Evolutionary conservation across 1,140 invertebrate genomes (phyloP), one percentile per base, ranked within the genome.

Genomic region (Platyura marginata): DNA sequence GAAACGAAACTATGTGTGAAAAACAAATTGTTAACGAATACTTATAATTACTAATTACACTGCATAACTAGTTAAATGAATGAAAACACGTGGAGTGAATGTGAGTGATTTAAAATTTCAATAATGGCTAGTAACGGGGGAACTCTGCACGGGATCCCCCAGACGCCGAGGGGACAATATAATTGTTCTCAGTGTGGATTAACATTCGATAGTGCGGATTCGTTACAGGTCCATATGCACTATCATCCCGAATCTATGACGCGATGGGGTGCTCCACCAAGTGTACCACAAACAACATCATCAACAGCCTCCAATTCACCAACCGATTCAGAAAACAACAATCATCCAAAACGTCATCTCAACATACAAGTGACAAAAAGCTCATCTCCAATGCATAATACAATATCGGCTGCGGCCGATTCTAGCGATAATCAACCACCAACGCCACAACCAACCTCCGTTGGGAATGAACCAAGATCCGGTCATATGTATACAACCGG

Each of bases 401-500:
- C 58, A 21, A 55, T 60, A 8, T 58, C 54, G 23, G 59, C 59
- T 6, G 58, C 59, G 2, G 59, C 59, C 21, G 59, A 61, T 42
- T 61, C 59, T 25, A 61, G 58, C 48, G 58, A 61, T 49, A 61
- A 61, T 51, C 58, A 61, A 42, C 58, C 59, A 5, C 47, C 54
- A 25, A 61, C 59, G 21, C 58, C 59, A 18, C 35, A 44, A 38
- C 13, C 35, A 2, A 21, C 19, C 10, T 18, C 29, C 21, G 21
- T 20, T 34, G 21, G 38, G 21, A 51, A 16, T 65, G 36, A 39
- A 40, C 25, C 15, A 13, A 62, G 49, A 68, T 71, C 74, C 48
- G 52, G 84, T 25, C 73, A 69, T 49, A 74, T 84, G 51, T 79
- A 84, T 51, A 76, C 77, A 49, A 66, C 71, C 23, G 76, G 76